Evolutionary conservation across 2,797 vertebrate species (phyloP), one percentile per base, ranked within the genome.

Genomic region (Botia almorhae): DNA sequence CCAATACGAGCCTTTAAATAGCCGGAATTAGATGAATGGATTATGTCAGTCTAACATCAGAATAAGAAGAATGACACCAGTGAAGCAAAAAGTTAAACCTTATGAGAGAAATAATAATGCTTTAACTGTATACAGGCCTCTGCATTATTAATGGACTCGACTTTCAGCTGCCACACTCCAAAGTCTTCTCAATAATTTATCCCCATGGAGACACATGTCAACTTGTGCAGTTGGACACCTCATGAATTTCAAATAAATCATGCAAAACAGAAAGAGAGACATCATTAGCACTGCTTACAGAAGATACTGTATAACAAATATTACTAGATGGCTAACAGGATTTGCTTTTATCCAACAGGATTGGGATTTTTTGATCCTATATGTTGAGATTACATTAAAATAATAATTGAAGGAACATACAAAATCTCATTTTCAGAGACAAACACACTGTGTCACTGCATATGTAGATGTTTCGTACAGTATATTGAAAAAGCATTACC

Each of bases 231-330:
- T 87, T 87, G 91, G 91, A 93, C 93, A 92, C 90, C 87, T 92
- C 90, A 92, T 93, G 91, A 93, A 94, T 94, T 93, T 92, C 90
- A 93, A 93, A 94, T 92, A 91, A 83, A 91, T 92, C 90, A 93
- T 91, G 90, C 90, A 93, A 92, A 92, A 93, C 88, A 90, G 92
- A 92, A 89, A 90, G 80, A 89, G 75, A 90, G 91, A 90, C 89
- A 91, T 92, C 91, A 91, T 92, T 90, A 90, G 87, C 82, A 71
- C 83, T 81, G 73, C 91, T 92, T 88, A 86, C 83, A 89, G 89
- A 55, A 71, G 75, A 50, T 63, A 53, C 56, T 79, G 69, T 29
- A 60, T 46, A 72, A 71, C 64, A 29, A 79, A 72, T 64, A 64
- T 79, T 79, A 64, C 58, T 43, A 26, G 76, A 80, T 67, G 19